Evolutionary conservation across 2,113 vertebrate species (phyloP).

Genomic region (Peromyscus californicus): DNA sequence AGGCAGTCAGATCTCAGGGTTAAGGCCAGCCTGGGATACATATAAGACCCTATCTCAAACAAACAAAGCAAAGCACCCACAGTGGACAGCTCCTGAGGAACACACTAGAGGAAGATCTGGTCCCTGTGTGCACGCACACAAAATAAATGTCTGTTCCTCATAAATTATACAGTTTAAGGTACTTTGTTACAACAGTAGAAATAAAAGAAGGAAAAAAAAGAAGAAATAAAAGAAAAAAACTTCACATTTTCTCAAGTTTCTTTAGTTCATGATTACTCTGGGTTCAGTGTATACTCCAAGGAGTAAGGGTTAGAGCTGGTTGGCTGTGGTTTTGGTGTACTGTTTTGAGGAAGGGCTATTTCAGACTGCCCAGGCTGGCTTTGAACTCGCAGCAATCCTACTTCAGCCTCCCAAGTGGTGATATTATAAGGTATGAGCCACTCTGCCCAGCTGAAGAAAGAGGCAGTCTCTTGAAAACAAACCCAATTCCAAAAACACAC

Average conservation of each 20-base stretch:
- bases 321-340: background rate
- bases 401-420: background rate
- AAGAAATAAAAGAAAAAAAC: background rate
- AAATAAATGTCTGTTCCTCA: background rate
- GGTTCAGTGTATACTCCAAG: slow-evolving; percentile 3
- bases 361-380: background rate
- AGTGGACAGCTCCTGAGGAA: background rate
- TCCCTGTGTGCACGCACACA: background rate
- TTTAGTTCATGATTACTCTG: background rate
- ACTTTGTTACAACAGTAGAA: background rate
- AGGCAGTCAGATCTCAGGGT: background rate
- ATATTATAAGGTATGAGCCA: background rate
- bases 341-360: background rate
- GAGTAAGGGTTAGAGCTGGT: background rate
- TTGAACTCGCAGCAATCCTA: background rate
- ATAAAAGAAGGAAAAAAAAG: no score
- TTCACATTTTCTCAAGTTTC: slow-evolving; percentile 38
- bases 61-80: background rate
- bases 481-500: background rate
- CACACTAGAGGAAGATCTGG: background rate
- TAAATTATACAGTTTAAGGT: background rate
- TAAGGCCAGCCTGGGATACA: background rate
- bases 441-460: background rate
- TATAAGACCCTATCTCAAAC: background rate
- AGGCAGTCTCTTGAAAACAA: slow-evolving; percentile 28